A percentile compares a stretch with the other conserved stretches of the same genome.
phyloP scores from a whole-genome alignment of 2,888 invertebrate genomes.

The Caradrina clavipalpis region DNA sequence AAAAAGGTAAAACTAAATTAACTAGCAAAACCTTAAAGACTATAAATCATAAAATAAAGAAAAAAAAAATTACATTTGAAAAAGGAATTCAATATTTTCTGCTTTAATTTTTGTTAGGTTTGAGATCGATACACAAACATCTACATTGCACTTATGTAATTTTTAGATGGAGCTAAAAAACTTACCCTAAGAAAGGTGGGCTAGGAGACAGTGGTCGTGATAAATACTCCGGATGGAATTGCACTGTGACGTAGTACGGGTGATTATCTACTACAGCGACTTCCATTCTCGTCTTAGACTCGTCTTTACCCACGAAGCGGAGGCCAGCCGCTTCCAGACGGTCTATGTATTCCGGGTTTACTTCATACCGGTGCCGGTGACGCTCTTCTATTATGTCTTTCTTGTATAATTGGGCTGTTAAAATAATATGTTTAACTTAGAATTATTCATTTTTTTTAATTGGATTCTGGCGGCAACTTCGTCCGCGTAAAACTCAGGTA shows the following conservation, averaged over 20 bases:
- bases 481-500: too few relatives aligned
- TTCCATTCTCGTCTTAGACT: constrained; percentile 97
- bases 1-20: too few relatives aligned
- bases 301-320: constrained; percentile 97
- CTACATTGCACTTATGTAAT: background rate
- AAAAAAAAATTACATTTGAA: too few relatives aligned
- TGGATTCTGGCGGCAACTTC: too few relatives aligned
- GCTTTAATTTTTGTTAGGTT: background rate
- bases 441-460: too few relatives aligned
- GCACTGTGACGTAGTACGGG: constrained; percentile 98
- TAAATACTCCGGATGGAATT: constrained; percentile 99
- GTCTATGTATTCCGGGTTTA: constrained; percentile 96
- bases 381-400: constrained; percentile 96
- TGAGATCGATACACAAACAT: background rate
- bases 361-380: constrained; percentile 99
- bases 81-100: too few relatives aligned
- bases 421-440: background rate
- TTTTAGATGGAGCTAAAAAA: constrained; percentile 6
- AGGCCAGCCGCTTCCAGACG: constrained; percentile 95
- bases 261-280: constrained; percentile 96
- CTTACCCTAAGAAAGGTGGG: constrained; percentile 97
- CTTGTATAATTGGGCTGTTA: constrained; percentile 94
- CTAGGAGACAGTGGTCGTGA: constrained; percentile 97
- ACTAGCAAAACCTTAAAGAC: too few relatives aligned
- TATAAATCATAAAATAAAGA: too few relatives aligned